These are phyloP conservation scores for Caenorhabditis parvicauda DNA, from an alignment of 2,888 invertebrate species.

Conservation along the genomic window DNA sequence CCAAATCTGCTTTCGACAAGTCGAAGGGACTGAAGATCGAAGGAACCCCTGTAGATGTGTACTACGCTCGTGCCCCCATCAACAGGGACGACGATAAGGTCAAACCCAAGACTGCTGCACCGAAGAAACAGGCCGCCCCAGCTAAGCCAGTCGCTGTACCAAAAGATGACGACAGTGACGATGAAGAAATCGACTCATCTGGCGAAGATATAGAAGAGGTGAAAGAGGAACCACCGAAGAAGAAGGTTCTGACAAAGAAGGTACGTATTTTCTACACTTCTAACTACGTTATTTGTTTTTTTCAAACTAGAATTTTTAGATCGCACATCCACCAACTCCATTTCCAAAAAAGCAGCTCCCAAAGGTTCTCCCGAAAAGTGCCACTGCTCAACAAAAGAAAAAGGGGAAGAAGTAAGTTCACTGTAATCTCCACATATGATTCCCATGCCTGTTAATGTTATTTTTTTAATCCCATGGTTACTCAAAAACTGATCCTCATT, in stretches of 20 bases:
- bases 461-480: neutral
- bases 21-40: slow-evolving; percentile 38
- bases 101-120: slow-evolving; percentile 10
- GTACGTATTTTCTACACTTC: slow-evolving; percentile 1
- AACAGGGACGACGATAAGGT: neutral
- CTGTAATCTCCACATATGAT: neutral
- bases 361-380: too few species aligned
- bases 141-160: slow-evolving; percentile 10
- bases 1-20: slow-evolving; percentile 46
- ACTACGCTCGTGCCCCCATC: slow-evolving; percentile 20
- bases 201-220: slow-evolving; percentile 46
- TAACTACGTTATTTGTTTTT: neutral
- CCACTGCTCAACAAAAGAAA: slow-evolving; percentile 18
- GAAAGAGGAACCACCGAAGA: slow-evolving; percentile 29
- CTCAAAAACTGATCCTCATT: neutral
- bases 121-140: slow-evolving; percentile 3
- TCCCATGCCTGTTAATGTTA: neutral
- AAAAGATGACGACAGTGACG: slow-evolving; percentile 29
- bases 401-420: slow-evolving; percentile 20
- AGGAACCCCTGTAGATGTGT: slow-evolving; percentile 30
- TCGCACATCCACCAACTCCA: slow-evolving; percentile 1
- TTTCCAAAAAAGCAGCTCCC: slow-evolving; percentile 8
- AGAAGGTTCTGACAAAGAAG: slow-evolving; percentile 30
- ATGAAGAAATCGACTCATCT: slow-evolving; percentile 37
- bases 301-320: slow-evolving; percentile 1